Evolutionary conservation across 2,113 vertebrate species (phyloP).

Genomic region (Alosa alosa): DNA sequence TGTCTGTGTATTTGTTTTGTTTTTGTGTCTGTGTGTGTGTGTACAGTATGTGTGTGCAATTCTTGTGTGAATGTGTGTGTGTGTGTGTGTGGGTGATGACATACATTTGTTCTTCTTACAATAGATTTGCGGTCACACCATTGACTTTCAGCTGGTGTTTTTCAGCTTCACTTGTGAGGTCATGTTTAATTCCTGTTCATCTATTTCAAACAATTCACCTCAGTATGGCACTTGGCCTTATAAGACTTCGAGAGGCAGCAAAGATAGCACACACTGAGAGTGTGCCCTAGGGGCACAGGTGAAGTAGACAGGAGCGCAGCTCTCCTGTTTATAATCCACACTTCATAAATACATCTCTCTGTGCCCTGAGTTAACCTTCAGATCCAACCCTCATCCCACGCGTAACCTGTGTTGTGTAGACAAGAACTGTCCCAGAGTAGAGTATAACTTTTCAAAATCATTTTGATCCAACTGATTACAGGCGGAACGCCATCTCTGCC

Average conservation of each 20-base stretch:
- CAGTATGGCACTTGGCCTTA: neutral
- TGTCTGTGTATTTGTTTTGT: neutral
- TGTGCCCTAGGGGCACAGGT: neutral
- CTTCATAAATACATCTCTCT: neutral
- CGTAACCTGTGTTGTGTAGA: neutral
- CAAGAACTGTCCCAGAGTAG: neutral
- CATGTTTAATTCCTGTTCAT: slow-evolving; percentile 12
- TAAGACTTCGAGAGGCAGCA: neutral
- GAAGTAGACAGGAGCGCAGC: neutral
- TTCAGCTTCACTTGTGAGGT: neutral
- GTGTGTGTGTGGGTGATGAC: neutral
- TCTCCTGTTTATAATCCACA: neutral
- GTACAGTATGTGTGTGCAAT: neutral
- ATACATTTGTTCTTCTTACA: neutral
- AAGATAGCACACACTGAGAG: neutral
- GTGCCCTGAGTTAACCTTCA: neutral
- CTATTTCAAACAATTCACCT: neutral
- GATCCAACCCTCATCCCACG: neutral
- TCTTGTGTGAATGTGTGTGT: neutral
- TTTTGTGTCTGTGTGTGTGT: neutral
- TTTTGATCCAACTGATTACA: no score
- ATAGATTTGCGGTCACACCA: neutral
- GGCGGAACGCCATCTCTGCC: no score
- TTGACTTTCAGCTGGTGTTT: neutral
- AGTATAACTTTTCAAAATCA: no score